These are phyloP conservation scores for Arion vulgaris DNA, from an alignment of 1,140 invertebrate genomes.

Conservation along the genomic window DNA sequence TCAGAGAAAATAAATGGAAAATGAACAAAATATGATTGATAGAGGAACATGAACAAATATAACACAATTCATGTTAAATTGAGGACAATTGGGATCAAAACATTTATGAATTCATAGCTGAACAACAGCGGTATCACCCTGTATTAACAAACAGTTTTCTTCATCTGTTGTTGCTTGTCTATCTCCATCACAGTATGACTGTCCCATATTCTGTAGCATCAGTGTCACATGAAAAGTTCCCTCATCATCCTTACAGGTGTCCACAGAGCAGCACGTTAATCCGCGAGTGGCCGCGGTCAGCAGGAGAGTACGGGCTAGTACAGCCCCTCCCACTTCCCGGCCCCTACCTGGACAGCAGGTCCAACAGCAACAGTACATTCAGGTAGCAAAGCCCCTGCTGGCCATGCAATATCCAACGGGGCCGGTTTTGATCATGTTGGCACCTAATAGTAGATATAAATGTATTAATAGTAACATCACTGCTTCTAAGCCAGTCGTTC, in stretches of 20 bases:
- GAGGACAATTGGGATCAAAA: no score
- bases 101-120: no score
- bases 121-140: no score
- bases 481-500: conserved; percentile 42
- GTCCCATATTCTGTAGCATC: no score
- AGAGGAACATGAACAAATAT: no score
- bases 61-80: no score
- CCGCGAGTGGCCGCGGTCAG: conserved; percentile 28
- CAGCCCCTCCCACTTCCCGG: conserved; percentile 17
- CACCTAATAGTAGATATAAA: conserved; percentile 20
- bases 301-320: conserved; percentile 34
- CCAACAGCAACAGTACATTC: conserved; percentile 18
- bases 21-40: no score
- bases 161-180: no score
- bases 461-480: conserved; percentile 26
- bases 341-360: conserved; percentile 17
- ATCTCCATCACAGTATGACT: no score
- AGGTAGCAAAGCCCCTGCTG: conserved; percentile 20
- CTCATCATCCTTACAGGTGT: conserved; percentile 13
- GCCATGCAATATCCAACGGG: background rate
- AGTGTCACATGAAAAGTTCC: no score
- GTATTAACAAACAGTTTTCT: no score
- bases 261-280: conserved; percentile 31
- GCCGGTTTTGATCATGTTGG: background rate
- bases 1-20: no score